Evolutionary conservation across 2,797 vertebrate genomes (phyloP).

Genomic region (Synanceia verrucosa): DNA sequence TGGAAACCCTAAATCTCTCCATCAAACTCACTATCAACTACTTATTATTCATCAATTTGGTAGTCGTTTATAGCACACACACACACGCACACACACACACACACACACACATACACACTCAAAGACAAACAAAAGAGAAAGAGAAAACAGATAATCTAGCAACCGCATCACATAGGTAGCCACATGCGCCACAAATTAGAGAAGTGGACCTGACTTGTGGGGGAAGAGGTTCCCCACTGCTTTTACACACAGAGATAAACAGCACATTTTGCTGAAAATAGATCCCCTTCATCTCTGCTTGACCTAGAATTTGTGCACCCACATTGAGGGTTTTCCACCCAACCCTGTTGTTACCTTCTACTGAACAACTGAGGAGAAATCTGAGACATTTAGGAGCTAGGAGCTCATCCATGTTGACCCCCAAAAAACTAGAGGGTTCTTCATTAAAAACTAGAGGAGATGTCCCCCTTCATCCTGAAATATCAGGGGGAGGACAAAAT

Average conservation of each 20-base stretch:
- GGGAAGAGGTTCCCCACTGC: conserved; percentile 68
- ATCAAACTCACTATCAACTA: neutral
- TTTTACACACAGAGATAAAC: conserved; percentile 73
- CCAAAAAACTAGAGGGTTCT: conserved; percentile 35
- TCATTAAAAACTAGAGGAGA: conserved; percentile 28
- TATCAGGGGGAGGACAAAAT: conserved; percentile 61
- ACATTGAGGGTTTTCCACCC: conserved; percentile 53
- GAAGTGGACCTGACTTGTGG: conserved; percentile 69
- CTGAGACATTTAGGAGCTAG: conserved; percentile 16
- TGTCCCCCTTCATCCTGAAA: conserved; percentile 56
- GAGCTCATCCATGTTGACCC: conserved; percentile 27
- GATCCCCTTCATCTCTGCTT: conserved; percentile 68
- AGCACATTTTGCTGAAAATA: conserved; percentile 71
- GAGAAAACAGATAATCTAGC: conserved; percentile 48
- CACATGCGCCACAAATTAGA: conserved; percentile 71
- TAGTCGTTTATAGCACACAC: neutral
- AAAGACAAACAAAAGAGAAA: conserved; percentile 25
- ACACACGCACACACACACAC: no score
- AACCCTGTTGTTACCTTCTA: conserved; percentile 72
- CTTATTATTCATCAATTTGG: neutral
- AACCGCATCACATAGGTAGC: conserved; percentile 60
- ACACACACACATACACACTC: no score
- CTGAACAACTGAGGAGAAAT: conserved; percentile 61
- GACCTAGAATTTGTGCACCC: conserved; percentile 68
- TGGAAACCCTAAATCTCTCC: neutral